phyloP scores from a whole-genome alignment of 2,113 vertebrate genomes.

The Candoia aspera region DNA sequence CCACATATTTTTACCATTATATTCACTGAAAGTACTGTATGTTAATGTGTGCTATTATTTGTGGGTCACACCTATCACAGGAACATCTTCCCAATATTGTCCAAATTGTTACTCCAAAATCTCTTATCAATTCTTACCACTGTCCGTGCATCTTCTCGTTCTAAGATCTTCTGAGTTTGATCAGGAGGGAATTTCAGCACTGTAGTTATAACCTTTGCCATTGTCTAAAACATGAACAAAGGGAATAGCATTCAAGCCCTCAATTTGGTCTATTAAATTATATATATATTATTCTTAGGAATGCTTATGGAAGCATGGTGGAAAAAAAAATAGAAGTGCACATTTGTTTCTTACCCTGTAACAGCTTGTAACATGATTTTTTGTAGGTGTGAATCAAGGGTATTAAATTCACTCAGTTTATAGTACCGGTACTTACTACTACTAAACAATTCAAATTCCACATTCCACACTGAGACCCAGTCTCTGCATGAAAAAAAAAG shows the following conservation, averaged over 20 bases:
- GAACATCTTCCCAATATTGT: background rate
- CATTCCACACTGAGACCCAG: background rate
- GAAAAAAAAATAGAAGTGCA: conserved; percentile 49
- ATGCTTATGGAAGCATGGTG: conserved; percentile 44
- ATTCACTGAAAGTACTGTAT: background rate
- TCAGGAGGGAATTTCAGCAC: conserved; percentile 95
- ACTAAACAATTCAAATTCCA: background rate
- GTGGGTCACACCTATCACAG: background rate
- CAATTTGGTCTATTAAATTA: background rate
- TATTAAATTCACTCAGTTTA: conserved; percentile 12
- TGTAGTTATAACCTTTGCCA: conserved; percentile 98
- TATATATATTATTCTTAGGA: conserved; percentile 43
- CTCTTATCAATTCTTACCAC: conserved; percentile 75
- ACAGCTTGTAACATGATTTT: background rate
- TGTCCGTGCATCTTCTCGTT: conserved; percentile 88
- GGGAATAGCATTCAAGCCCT: background rate
- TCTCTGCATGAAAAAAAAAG: background rate
- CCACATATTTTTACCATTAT: background rate
- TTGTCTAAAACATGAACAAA: conserved; percentile 79
- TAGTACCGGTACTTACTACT: conserved; percentile 32
- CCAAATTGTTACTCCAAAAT: background rate
- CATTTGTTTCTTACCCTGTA: background rate
- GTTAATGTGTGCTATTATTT: background rate
- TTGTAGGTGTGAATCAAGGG: conserved; percentile 29
- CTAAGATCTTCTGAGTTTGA: conserved; percentile 92